Conservation (phyloP, 1,140 invertebrate species). For the Cotesia chilonis region DNA sequence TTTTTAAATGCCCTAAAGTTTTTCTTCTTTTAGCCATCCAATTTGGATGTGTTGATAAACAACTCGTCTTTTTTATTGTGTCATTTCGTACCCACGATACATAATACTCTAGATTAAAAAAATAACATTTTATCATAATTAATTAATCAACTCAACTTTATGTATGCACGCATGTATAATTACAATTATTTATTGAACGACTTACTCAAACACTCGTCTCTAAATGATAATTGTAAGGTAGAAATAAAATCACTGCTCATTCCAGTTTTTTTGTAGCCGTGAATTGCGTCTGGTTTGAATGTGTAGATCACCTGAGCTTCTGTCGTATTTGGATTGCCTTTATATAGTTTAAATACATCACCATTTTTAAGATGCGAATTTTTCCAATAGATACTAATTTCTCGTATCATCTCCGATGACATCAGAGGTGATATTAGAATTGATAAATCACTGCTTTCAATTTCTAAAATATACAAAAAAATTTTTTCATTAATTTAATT, state of each 20-base stretch:
- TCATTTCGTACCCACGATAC: constrained; percentile 46
- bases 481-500: background rate
- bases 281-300: constrained; percentile 38
- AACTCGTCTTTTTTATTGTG: constrained; percentile 54
- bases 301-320: constrained; percentile 39
- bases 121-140: constrained; percentile 8
- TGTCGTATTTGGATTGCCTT: constrained; percentile 33
- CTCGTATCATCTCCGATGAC: constrained; percentile 40
- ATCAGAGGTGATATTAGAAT: constrained; percentile 50
- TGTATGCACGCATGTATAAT: background rate
- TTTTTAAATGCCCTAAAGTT: constrained; percentile 54
- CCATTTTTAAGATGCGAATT: constrained; percentile 42
- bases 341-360: constrained; percentile 46
- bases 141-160: constrained; percentile 20
- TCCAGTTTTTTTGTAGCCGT: constrained; percentile 47
- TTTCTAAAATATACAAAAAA: constrained; percentile 37
- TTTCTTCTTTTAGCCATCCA: constrained; percentile 70
- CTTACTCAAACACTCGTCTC: constrained; percentile 47
- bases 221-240: constrained; percentile 45
- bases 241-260: constrained; percentile 45
- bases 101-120: constrained; percentile 46
- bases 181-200: no score
- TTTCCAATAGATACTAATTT: constrained; percentile 55
- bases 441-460: constrained; percentile 42
- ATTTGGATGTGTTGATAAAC: constrained; percentile 66